Percentiles rank a stretch among this genome's conserved stretches.
These are phyloP conservation scores for Drosophila funebris DNA, from an alignment of 1,140 invertebrate species.

Conservation along the genomic window DNA sequence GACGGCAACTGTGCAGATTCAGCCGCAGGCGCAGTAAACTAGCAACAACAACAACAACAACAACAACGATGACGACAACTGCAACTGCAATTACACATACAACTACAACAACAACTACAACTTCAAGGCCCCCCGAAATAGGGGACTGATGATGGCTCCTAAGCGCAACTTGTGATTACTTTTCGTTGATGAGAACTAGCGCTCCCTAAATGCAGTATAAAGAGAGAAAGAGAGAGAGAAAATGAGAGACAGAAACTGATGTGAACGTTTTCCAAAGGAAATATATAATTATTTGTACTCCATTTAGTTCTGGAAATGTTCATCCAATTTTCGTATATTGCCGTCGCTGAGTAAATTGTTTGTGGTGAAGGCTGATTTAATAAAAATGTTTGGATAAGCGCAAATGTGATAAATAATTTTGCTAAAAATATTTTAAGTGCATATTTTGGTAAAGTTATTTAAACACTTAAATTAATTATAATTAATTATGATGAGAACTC, in stretches of 20 bases:
- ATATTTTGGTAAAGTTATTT: conserved; percentile 59
- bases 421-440: conserved; percentile 68
- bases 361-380: conserved; percentile 22
- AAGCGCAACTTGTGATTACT: conserved; percentile 78
- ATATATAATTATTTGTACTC: conserved; percentile 26
- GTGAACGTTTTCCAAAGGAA: conserved; percentile 61
- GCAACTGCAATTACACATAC: background rate
- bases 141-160: conserved; percentile 56
- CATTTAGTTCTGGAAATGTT: conserved; percentile 51
- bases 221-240: conserved; percentile 30
- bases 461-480: conserved; percentile 28
- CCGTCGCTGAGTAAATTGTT: conserved; percentile 36
- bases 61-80: conserved; percentile 4
- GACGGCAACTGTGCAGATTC: conserved; percentile 66
- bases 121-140: conserved; percentile 4
- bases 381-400: conserved; percentile 69
- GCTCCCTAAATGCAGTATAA: conserved; percentile 26
- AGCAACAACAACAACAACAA: conserved; percentile 2
- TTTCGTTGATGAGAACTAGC: conserved; percentile 79
- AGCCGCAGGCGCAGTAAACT: conserved; percentile 68
- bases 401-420: conserved; percentile 80
- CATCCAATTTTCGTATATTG: conserved; percentile 48
- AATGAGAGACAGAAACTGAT: conserved; percentile 30
- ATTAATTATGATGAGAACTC: conserved; percentile 28
- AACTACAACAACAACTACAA: conserved; percentile 6